Evolutionary conservation across 2,888 invertebrate genomes (phyloP), one percentile per base, ranked within the genome.

Genomic region (Torymus aiolomorphi): DNA sequence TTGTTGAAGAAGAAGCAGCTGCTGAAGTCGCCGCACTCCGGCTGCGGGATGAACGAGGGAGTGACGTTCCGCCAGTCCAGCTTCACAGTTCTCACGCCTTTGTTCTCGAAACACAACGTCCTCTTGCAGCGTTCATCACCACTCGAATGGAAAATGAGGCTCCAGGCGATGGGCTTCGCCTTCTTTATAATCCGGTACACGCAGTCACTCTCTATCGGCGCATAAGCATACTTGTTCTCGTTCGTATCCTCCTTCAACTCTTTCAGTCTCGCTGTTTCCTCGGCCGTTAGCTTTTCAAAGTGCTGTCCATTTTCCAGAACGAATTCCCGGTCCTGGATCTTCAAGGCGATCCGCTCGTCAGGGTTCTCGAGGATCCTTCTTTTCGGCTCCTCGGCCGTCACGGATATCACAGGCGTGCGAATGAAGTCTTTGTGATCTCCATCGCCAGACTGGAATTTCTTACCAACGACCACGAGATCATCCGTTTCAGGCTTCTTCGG

Each of bases 1-100:
- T 93, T 93, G 78, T 93, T 91, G 80, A 94, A 94, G 85, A 91
- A 93, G 85, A 93, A 94, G 0, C 90, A 90, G 85, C 91, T 92
- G 61, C 85, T n/a, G 10, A 56, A 62, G 2, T 12, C 67, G 1
- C 66, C 42, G 2, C 18, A 56, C 16, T 67, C 31, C 11, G 63
- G n/a, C 0, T 24, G n/a, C 1, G 20, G 0, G 59, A 0, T 0
- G 49, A 61, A 54, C 88, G 88, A 2, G 88, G n/a, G 0, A 3
- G 62, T 63, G 1, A 42, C 63, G n/a, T 82, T 71, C n/a, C 86
- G 83, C 93, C 93, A 93, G 76, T 91, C 91, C 84, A 92, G 92
- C 77, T 90, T 87, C 12, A 93, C 84, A 5, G 91, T 86, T 0
- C 91, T 90, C 13, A 91, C 92, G n/a, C 93, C 93, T 10, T 91